Conservation (phyloP, 2,113 vertebrate species). For the Bujurquina vittata region DNA sequence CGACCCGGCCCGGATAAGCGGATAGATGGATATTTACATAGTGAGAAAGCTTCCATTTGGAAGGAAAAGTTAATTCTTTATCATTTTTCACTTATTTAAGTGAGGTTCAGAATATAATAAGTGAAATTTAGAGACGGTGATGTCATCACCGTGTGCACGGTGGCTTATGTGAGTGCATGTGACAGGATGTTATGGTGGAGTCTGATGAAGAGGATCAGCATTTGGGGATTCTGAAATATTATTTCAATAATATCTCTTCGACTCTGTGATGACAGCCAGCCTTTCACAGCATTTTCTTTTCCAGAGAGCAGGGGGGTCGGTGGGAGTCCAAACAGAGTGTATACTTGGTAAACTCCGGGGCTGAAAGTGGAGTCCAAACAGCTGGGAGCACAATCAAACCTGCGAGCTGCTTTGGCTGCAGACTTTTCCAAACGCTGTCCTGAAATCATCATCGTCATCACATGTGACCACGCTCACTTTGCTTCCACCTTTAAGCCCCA, state of each 20-base stretch:
- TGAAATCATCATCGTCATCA: slow-evolving; percentile 14
- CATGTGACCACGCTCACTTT: background rate
- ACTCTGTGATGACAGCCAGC: background rate
- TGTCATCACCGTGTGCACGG: background rate
- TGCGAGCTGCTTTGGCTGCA: background rate
- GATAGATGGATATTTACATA: too few relatives aligned
- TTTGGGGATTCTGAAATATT: background rate
- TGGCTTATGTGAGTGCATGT: background rate
- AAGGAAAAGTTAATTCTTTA: too few relatives aligned
- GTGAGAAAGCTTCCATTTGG: too few relatives aligned
- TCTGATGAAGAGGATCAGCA: background rate
- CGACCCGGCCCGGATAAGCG: too few relatives aligned
- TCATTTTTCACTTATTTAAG: too few relatives aligned
- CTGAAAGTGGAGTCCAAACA: background rate
- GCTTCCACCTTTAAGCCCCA: background rate
- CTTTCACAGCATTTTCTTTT: background rate
- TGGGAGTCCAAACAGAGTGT: background rate
- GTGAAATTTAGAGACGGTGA: too few relatives aligned
- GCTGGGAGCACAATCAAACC: background rate
- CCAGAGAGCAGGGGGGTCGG: too few relatives aligned
- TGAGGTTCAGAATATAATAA: too few relatives aligned
- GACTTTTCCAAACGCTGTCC: background rate
- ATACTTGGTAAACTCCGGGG: background rate
- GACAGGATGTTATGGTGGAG: background rate
- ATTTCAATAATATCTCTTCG: background rate